Evolutionary conservation across 2,888 invertebrate genomes (phyloP), one percentile per base, ranked within the genome.

Genomic region (Phrixothrix hirtus): DNA sequence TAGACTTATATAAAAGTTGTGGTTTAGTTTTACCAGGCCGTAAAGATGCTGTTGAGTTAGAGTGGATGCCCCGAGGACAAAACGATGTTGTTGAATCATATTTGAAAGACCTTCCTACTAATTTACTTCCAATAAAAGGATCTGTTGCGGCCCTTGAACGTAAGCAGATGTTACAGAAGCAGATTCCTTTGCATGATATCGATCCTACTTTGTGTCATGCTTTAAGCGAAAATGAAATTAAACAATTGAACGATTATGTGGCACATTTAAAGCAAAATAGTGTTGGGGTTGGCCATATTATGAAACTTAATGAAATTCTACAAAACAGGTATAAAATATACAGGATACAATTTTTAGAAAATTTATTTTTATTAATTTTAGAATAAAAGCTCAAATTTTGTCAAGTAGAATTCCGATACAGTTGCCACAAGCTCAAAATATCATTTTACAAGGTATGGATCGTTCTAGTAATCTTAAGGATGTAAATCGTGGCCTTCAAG

Each of bases 141-240:
- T 88, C 90, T 30, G 83, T 82, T 55, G 93, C 92, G 17, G 92
- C 92, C 0, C 81, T 83, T 38, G 82, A 85, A 60, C 80, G 94
- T 11, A 88, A 89, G 61, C 88, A 89, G 48, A 86, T 91, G 64
- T 79, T 94, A 2, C 88, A 92, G 65, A 88, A 88, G 55, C 93
- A 94, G 76, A 81, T 93, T 47, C 92, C 92, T 7, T 82, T 88
- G 1, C 92, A 92, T 68, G 92, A 92, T 70, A 83, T 92, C 35
- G 89, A 90, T 71, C 78, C 82, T 13, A 75, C 76, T 30, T 69
- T 78, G n/a, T 83, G 83, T 60, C 81, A 83, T 61, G 77, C 79
- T 42, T 73, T 83, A 3, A 78, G 79, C 9, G 73, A 73, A 16
- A 69, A 69, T 2, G 77, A 77, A 61, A 57, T 73, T 31, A 65